Evolutionary conservation across 2,113 vertebrate species (phyloP), one percentile per base, ranked within the genome.

Genomic region (Geococcyx californianus): DNA sequence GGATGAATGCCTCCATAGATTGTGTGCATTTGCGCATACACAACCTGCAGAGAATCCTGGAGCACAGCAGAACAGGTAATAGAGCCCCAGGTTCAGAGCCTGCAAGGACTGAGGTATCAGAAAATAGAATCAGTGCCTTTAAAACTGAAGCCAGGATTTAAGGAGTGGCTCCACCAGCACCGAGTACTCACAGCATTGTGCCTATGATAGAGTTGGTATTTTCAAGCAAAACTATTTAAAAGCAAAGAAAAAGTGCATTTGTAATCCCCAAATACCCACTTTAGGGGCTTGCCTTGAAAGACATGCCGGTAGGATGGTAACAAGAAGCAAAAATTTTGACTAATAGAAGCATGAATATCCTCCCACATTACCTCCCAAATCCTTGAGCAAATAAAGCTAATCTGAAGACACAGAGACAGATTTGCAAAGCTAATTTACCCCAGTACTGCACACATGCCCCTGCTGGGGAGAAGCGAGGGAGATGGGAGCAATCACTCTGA

Each of bases 341-440:
- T 68, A 66, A 75, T 6, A 68, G 54, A 93, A 79, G 38, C 28
- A 68, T 73, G 74, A 94, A 82, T 95, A 89, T 95, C 93, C 67
- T 26, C 86, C 40, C n/a, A 33, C 45, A 59, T 87, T 82, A 52
- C 45, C 31, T 91, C 66, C 51, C 79, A 68, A 91, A 93, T 83
- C 90, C 84, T 69, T 68, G 62, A 87, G 59, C 92, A 95, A 93
- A 94, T 66, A 93, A 75, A 87, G 81, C 36, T 95, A 93, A 94
- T 79, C 78, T 73, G 66, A 59, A 85, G 63, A 49, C 38, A 82
- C 40, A 74, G 85, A 79, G 34, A 67, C 45, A 87, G 59, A 87
- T 87, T 84, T 72, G 45, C 70, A 92, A 90, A 95, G 90, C 79
- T 95, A 92, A 94, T 92, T 94, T 90, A 77, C 72, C 20, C 59